A percentile compares a stretch with the other conserved stretches of the same genome.
Evolutionary conservation across 2,113 vertebrate genomes (phyloP).

Genomic region (Monopterus albus): DNA sequence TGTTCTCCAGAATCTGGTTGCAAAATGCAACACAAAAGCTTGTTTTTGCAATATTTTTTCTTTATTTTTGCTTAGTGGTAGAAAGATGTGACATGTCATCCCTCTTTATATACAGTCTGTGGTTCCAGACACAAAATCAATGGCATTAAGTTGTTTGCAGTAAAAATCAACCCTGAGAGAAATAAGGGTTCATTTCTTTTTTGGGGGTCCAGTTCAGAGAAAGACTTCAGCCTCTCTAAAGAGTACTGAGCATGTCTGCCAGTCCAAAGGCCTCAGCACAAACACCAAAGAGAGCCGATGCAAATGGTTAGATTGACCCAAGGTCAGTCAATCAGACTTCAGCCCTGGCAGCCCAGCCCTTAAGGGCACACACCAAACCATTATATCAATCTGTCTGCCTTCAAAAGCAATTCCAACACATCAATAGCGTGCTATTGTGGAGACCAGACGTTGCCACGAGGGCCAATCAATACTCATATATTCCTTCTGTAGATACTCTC

Average conservation of each 20-base stretch:
- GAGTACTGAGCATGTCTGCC: conserved; percentile 20
- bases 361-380: conserved; percentile 66
- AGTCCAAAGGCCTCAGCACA: conserved; percentile 34
- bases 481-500: conserved; percentile 71
- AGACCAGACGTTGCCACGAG: conserved; percentile 71
- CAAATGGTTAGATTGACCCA: conserved; percentile 76
- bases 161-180: conserved; percentile 63
- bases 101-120: too few relatives aligned
- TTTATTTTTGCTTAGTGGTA: too few relatives aligned
- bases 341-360: conserved; percentile 67
- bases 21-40: too few relatives aligned
- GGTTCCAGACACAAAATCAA: conserved; percentile 74
- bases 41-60: too few relatives aligned
- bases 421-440: conserved; percentile 76
- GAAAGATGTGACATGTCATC: too few relatives aligned
- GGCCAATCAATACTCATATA: conserved; percentile 76
- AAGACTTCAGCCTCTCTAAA: conserved; percentile 20
- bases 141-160: conserved; percentile 66
- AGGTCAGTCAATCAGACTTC: conserved; percentile 78
- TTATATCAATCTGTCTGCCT: conserved; percentile 81
- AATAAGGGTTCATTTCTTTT: conserved; percentile 61
- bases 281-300: conserved; percentile 61
- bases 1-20: too few relatives aligned
- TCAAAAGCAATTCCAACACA: conserved; percentile 81
- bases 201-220: conserved; percentile 4